Evolutionary conservation across 2,888 invertebrate genomes (phyloP), one percentile per base, ranked within the genome.

Genomic region (Agriopis aurantiaria): DNA sequence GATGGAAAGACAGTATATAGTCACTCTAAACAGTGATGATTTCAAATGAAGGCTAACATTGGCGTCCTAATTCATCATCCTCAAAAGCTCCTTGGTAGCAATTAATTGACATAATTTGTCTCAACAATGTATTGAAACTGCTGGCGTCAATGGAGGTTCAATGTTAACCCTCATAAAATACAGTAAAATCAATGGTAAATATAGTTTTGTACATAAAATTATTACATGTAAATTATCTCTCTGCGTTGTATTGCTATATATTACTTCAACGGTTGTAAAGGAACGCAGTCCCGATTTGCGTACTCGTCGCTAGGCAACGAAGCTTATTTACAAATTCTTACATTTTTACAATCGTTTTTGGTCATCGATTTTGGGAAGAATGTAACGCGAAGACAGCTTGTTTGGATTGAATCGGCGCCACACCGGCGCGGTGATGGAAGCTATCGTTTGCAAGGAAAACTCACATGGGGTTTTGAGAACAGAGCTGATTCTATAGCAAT

Each of bases 281-380:
- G 80, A 74, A 72, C 71, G 71, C 71, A 76, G 75, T 63, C 45
- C 52, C 49, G 51, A 68, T 67, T 69, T 72, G 85, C 82, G 79
- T 71, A 74, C 77, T 80, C 82, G 88, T 87, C 83, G 89, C 88
- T 84, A 85, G 73, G 89, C 89, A 86, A 89, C 89, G 80, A 81
- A 80, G 84, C 84, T 76, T 87, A 85, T 87, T 80, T 88, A 87
- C 86, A 88, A 53, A 76, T 79, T 80, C 84, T 82, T 83, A 85
- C 83, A 84, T 71, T 77, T 82, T 87, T 85, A 82, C 82, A 86
- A 80, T 82, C 70, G 74, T 88, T 88, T 69, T 92, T 91, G 92
- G 92, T 92, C 92, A 89, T 86, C 83, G 82, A 88, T 90, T 91
- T 89, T 88, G 88, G 86, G 87, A 89, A 85, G 82, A 88, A 86